Percentiles rank a stretch among this genome's conserved stretches.
These are phyloP conservation scores for Cotesia congregata DNA, from an alignment of 2,888 invertebrate species.

Conservation along the genomic window DNA sequence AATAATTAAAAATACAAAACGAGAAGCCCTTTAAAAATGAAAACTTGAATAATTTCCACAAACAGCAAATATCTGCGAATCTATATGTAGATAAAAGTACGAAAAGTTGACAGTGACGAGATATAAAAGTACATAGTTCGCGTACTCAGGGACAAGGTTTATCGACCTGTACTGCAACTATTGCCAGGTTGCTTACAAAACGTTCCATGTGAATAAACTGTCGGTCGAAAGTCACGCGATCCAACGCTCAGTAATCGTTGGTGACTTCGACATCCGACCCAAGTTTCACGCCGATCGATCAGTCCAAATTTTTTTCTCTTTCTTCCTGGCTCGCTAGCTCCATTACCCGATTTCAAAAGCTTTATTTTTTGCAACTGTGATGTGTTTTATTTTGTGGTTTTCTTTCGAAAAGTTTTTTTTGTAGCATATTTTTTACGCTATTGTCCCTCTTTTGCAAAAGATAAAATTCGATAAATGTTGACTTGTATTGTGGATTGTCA, in stretches of 20 bases:
- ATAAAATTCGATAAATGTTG: no score
- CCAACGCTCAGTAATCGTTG: constrained; percentile 40
- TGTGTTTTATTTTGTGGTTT: no score
- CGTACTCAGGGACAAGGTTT: constrained; percentile 42
- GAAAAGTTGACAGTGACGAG: constrained; percentile 12
- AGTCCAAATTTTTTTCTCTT: constrained; percentile 10
- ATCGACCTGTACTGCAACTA: constrained; percentile 47
- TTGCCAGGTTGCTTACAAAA: constrained; percentile 47
- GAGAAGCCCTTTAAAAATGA: no score
- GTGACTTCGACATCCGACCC: constrained; percentile 31
- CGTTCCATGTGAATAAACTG: constrained; percentile 45
- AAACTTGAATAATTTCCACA: background rate
- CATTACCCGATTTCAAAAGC: background rate
- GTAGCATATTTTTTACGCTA: no score
- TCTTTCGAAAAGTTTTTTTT: no score
- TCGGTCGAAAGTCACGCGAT: constrained; percentile 51
- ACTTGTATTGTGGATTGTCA: no score
- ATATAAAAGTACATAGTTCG: constrained; percentile 28
- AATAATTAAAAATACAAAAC: no score
- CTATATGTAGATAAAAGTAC: constrained; percentile 5
- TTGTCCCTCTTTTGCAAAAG: no score
- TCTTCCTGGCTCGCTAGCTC: constrained; percentile 8
- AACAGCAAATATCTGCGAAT: background rate
- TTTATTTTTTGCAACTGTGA: no score
- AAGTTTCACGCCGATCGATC: constrained; percentile 35